Evolutionary conservation across 1,140 invertebrate genomes (phyloP).

Genomic region (Nebria ingens): DNA sequence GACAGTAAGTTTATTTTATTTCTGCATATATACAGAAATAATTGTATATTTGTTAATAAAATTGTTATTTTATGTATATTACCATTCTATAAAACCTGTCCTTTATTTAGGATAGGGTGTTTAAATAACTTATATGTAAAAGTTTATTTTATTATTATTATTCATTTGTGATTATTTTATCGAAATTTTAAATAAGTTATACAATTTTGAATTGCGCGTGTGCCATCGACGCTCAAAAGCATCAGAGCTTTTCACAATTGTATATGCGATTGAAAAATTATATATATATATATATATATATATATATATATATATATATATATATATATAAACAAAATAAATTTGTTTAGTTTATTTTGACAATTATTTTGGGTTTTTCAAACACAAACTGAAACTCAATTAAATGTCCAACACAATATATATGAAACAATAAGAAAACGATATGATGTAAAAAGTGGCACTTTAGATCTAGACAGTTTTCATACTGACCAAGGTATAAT

Average conservation of each 20-base stretch:
- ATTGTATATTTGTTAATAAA: neutral
- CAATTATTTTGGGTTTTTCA: conserved; percentile 35
- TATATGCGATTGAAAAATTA: too few relatives aligned
- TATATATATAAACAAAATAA: neutral
- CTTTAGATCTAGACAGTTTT: conserved; percentile 36
- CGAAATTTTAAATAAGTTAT: neutral
- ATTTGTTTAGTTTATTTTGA: conserved; percentile 32
- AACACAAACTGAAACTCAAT: conserved; percentile 37
- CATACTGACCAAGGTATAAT: conserved; percentile 33
- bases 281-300: too few relatives aligned
- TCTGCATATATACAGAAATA: conserved; percentile 6
- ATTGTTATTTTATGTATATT: neutral
- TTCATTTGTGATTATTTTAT: neutral
- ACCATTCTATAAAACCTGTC: neutral
- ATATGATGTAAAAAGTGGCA: conserved; percentile 29
- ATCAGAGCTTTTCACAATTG: too few relatives aligned
- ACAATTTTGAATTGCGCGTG: neutral
- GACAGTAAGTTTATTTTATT: conserved; percentile 16
- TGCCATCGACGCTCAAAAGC: too few relatives aligned
- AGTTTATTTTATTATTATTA: neutral
- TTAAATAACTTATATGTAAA: neutral
- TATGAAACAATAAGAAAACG: conserved; percentile 32
- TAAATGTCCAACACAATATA: conserved; percentile 38
- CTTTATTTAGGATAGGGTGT: neutral
- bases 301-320: too few relatives aligned